Conservation (phyloP, 35 echinoderm and acorn worm species). For the Chiridota heheva region DNA sequence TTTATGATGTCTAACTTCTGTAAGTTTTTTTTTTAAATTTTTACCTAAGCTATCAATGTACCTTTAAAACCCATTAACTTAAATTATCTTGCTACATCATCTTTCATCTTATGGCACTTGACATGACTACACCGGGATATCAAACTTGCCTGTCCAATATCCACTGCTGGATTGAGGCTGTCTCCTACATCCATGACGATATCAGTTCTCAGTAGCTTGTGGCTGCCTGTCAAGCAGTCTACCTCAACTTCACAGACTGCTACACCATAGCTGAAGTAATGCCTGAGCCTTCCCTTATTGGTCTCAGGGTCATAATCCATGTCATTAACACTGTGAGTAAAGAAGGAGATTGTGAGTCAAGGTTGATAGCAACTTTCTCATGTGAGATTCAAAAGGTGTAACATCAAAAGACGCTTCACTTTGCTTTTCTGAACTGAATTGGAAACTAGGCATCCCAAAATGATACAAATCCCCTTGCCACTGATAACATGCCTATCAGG, state of each 20-base stretch:
- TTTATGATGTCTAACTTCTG: too few species aligned
- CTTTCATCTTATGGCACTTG: too few species aligned
- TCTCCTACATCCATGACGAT: constrained; percentile 84
- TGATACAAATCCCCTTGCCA: too few species aligned
- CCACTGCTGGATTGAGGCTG: constrained; percentile 67
- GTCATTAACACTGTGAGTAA: neutral
- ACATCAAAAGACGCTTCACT: neutral
- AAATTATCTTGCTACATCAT: too few species aligned
- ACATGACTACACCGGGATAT: too few species aligned
- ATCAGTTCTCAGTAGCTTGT: constrained; percentile 61
- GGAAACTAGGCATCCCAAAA: neutral
- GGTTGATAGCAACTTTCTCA: neutral
- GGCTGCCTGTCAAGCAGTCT: constrained; percentile 68
- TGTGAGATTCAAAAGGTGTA: neutral
- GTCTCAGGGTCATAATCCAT: neutral
- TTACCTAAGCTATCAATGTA: too few species aligned
- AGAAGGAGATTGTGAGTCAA: neutral
- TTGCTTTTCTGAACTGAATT: neutral
- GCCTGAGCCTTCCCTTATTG: constrained; percentile 14
- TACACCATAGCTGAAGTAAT: constrained; percentile 44
- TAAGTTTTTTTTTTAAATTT: too few species aligned
- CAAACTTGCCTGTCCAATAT: constrained; percentile 62
- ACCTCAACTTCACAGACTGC: constrained; percentile 70
- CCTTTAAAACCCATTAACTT: too few species aligned
- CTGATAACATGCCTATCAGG: neutral